Evolutionary conservation across 2,888 invertebrate genomes (phyloP).

Genomic region (Drosophila nr. perissopoda): DNA sequence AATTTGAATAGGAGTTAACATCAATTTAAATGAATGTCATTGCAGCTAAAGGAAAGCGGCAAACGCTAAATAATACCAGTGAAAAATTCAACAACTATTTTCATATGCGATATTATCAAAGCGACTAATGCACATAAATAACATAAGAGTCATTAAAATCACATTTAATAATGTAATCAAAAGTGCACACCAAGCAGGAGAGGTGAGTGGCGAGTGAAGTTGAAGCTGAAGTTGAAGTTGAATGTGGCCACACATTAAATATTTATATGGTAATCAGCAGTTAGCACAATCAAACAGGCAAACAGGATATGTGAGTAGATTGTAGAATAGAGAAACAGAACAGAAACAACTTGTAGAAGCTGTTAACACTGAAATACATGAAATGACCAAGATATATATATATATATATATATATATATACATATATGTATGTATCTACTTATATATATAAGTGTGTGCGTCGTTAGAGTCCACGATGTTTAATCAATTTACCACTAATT

Average conservation of each 20-base stretch:
- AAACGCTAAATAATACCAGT: conserved; percentile 8
- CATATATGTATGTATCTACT: neutral
- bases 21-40: conserved; percentile 1
- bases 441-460: neutral
- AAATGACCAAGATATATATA: conserved; percentile 2
- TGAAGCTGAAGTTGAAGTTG: conserved; percentile 2
- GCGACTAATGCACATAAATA: conserved; percentile 42
- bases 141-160: conserved; percentile 71
- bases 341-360: neutral
- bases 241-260: conserved; percentile 43
- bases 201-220: too few species aligned
- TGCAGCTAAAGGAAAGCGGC: neutral
- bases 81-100: conserved; percentile 3
- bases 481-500: conserved; percentile 37
- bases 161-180: conserved; percentile 66
- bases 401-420: neutral
- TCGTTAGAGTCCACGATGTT: neutral
- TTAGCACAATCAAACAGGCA: conserved; percentile 27
- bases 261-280: conserved; percentile 53
- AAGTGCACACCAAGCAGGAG: neutral
- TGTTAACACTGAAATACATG: conserved; percentile 4
- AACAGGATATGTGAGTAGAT: conserved; percentile 3
- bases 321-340: neutral
- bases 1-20: neutral
- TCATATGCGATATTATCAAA: conserved; percentile 21